phyloP scores from a whole-genome alignment of 2,797 vertebrate species.

The Girardinus metallicus region DNA sequence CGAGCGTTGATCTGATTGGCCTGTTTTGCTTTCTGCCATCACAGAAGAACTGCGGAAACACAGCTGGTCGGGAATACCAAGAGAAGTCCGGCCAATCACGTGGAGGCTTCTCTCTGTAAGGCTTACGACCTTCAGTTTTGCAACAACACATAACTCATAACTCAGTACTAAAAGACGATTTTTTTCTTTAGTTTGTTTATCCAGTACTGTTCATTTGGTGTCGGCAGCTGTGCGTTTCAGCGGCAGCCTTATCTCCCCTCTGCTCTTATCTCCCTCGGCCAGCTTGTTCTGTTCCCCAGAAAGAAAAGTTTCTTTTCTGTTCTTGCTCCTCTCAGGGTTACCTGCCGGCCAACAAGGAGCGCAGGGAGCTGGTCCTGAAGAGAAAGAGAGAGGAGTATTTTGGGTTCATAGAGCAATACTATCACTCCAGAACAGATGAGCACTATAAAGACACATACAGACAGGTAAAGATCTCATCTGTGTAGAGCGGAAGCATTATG shows the following conservation, averaged over 20 bases:
- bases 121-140: conserved; percentile 25
- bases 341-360: conserved; percentile 93
- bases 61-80: conserved; percentile 97
- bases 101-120: conserved; percentile 98
- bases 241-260: conserved; percentile 14
- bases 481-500: background rate
- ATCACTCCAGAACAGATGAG: conserved; percentile 95
- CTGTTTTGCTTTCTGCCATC: conserved; percentile 11
- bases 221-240: background rate
- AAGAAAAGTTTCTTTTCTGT: background rate
- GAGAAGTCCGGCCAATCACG: conserved; percentile 93
- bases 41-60: conserved; percentile 95
- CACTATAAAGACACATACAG: conserved; percentile 96
- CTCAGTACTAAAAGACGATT: background rate
- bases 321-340: conserved; percentile 85
- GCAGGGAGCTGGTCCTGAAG: conserved; percentile 90
- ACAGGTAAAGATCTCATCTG: conserved; percentile 81
- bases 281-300: conserved; percentile 13
- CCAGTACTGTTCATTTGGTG: background rate
- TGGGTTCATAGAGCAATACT: conserved; percentile 98
- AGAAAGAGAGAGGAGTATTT: conserved; percentile 98
- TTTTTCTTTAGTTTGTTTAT: background rate
- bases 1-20: background rate
- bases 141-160: background rate
- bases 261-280: conserved; percentile 30